phyloP scores from a whole-genome alignment of 2,797 vertebrate genomes.

The Cheirogaleus major region DNA sequence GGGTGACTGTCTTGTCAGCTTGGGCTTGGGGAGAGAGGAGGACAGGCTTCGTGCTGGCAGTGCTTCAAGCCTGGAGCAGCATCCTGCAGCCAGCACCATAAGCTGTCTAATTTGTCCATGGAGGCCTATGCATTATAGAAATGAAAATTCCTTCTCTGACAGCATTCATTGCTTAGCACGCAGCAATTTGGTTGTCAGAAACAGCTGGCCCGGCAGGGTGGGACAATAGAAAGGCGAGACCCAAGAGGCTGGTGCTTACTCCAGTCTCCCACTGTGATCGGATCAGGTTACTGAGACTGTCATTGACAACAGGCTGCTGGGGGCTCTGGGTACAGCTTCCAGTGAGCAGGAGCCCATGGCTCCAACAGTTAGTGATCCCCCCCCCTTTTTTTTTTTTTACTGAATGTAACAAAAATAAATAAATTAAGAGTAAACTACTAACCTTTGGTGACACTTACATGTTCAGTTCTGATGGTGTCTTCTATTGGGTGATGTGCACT shows the following conservation, averaged over 20 bases:
- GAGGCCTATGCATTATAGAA: conserved; percentile 83
- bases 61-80: conserved; percentile 54
- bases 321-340: conserved; percentile 85
- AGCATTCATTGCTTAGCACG: conserved; percentile 85
- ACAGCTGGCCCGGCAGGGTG: conserved; percentile 86
- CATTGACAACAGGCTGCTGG: conserved; percentile 88
- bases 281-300: conserved; percentile 88
- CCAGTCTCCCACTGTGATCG: conserved; percentile 79
- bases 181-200: conserved; percentile 89
- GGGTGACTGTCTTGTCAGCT: conserved; percentile 69
- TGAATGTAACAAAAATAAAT: conserved; percentile 43
- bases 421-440: conserved; percentile 24
- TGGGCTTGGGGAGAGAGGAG: conserved; percentile 1
- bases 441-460: not conserved
- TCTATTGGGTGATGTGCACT: not conserved
- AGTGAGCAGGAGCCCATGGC: conserved; percentile 85
- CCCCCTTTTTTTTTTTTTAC: not conserved
- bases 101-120: conserved; percentile 82
- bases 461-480: not conserved
- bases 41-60: conserved; percentile 62
- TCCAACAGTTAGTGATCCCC: conserved; percentile 72
- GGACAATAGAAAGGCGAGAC: conserved; percentile 86
- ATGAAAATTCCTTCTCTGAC: conserved; percentile 82
- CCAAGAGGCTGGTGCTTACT: conserved; percentile 76
- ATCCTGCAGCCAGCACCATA: conserved; percentile 75